Evolutionary conservation across 2,113 vertebrate species (phyloP), one percentile per base, ranked within the genome.

Genomic region (Toxostoma redivivum): DNA sequence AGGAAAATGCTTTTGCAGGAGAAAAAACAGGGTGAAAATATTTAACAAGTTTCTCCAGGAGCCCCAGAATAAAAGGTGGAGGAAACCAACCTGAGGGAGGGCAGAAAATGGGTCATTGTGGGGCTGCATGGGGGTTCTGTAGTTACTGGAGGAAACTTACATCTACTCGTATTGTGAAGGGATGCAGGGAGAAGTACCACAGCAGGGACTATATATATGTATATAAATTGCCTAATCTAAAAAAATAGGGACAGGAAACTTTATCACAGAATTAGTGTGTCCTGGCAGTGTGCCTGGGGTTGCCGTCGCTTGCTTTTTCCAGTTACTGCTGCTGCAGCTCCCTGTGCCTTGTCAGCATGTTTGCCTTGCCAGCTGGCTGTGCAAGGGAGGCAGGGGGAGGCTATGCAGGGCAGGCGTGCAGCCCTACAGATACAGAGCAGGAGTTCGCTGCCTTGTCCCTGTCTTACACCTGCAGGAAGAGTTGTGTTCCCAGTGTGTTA

Each of bases 291-390:
- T 92, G 82, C 93, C 78, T 80, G 60, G 47, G 50, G 66, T 72
- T 86, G 42, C 87, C 1, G 0, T 53, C 0, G 0, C 54, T 10
- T 2, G 27, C 67, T 79, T 54, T 90, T 92, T 89, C 56, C 91
- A 94, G 72, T 83, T 74, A 35, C 51, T 83, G 95, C 91, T 82
- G 87, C 61, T 2, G 30, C 81, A 77, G 95, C 38, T 54, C 81
- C 54, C 70, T 31, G 67, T 3, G 10, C 91, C 67, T 17, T 60
- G 91, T 93, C 87, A 92, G 64, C 71, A n/a, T 8, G 73, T 89
- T 95, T 54, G 74, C 38, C 60, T 89, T 27, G 81, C 27, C 51
- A 44, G 88, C 88, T 37, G 94, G 51, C 47, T 88, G 45, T 66
- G 86, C 33, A 28, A 28, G 82, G 0, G 2, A 37, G 69, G 35